Evolutionary conservation across 1,140 invertebrate genomes (phyloP).

Genomic region (Drosophila santomea): DNA sequence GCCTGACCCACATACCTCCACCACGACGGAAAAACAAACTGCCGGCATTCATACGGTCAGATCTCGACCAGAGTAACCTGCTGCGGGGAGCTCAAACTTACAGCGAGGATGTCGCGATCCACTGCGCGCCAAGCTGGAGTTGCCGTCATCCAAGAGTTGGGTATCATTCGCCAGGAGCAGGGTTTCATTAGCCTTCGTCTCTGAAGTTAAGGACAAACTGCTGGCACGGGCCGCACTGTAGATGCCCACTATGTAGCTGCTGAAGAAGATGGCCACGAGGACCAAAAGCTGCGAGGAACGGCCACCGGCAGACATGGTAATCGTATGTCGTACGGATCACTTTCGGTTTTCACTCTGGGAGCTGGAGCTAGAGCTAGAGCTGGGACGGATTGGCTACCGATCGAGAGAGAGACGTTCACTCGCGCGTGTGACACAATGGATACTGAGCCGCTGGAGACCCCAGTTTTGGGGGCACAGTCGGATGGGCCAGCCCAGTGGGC

Average conservation of each 20-base stretch:
- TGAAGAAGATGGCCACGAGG: slow-evolving; percentile 67
- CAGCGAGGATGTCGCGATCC: slow-evolving; percentile 73
- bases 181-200: neutral
- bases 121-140: slow-evolving; percentile 26
- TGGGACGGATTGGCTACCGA: slow-evolving; percentile 6
- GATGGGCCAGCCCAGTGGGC: slow-evolving; percentile 35
- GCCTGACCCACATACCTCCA: slow-evolving; percentile 70
- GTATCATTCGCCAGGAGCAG: slow-evolving; percentile 23
- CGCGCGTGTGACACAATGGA: slow-evolving; percentile 61
- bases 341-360: slow-evolving; percentile 68
- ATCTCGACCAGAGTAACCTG: slow-evolving; percentile 10
- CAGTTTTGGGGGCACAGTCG: slow-evolving; percentile 53
- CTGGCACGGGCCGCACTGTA: slow-evolving; percentile 64
- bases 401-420: slow-evolving; percentile 42
- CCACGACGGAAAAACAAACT: slow-evolving; percentile 59
- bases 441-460: slow-evolving; percentile 55
- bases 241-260: slow-evolving; percentile 62
- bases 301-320: slow-evolving; percentile 34
- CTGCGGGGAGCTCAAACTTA: slow-evolving; percentile 43
- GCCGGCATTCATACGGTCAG: slow-evolving; percentile 37
- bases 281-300: slow-evolving; percentile 61
- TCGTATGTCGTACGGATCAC: slow-evolving; percentile 39
- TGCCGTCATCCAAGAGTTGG: neutral
- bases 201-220: slow-evolving; percentile 2
- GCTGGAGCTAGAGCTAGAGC: slow-evolving; percentile 9